Evolutionary conservation across 2,888 invertebrate genomes (phyloP), one percentile per base, ranked within the genome.

Genomic region (Salpingus planirostris): DNA sequence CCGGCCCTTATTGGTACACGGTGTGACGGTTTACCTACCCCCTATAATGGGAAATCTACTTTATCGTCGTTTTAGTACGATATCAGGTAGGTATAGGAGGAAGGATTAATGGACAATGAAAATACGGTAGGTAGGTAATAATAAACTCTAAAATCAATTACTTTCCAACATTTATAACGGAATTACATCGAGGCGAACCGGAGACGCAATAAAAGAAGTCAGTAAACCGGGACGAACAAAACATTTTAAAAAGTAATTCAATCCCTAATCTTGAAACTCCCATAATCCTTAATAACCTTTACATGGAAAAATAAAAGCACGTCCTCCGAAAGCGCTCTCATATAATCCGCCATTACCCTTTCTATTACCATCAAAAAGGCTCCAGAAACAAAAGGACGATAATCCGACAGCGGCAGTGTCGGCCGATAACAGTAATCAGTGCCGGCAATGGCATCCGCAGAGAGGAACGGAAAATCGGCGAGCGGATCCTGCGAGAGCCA

Each of bases 321-420:
- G 47, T 49, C 40, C 44, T 46, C 41, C n/a, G n/a, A 42, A 36
- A 36, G 41, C 38, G 35, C 33, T 40, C 43, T 47, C 40, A 27
- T 24, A 32, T 35, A 36, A 49, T 48, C 49, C 45, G 42, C 52
- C 49, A 52, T 53, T 52, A 52, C 50, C 50, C 54, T 54, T 57
- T 56, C 55, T 52, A 57, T 57, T 56, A 54, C 50, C 51, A 51
- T 49, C 47, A 44, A 43, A 51, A 48, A 54, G 54, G 53, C 53
- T 46, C 52, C 46, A 46, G 52, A 54, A 57, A 55, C 55, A 58
- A 56, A 57, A 55, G 55, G 49, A 51, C 50, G 54, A 54, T 55
- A 55, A 55, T 55, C 46, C 44, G 35, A 36, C 34, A 42, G 33
- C 37, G 40, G 36, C 36, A 36, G 40, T 38, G 44, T 31, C 37